Evolutionary conservation across 2,888 invertebrate species (phyloP).

Genomic region (Dolichopus griseipennis): DNA sequence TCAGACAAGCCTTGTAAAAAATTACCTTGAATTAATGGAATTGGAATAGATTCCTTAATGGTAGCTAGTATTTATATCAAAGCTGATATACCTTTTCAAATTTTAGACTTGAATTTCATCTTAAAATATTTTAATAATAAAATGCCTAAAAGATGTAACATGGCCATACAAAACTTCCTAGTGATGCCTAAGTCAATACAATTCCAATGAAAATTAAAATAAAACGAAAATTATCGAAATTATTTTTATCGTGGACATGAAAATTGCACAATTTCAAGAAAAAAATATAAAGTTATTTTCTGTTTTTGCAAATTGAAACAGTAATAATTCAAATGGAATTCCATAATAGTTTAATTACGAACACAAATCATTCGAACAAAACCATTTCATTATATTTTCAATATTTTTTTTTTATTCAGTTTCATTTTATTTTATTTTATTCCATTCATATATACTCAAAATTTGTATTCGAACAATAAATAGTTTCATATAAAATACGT

Average conservation of each 20-base stretch:
- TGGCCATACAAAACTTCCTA: too few species aligned
- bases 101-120: too few species aligned
- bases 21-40: too few species aligned
- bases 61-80: too few species aligned
- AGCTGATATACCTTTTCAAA: too few species aligned
- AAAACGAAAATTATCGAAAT: background rate
- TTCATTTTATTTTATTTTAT: background rate
- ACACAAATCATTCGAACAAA: slow-evolving; percentile 10
- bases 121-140: too few species aligned
- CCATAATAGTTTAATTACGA: slow-evolving; percentile 8
- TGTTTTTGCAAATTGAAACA: background rate
- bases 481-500: background rate
- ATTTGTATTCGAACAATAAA: too few species aligned
- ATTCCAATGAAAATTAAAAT: too few species aligned
- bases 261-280: background rate
- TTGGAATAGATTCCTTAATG: too few species aligned
- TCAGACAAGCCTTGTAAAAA: too few species aligned
- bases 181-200: too few species aligned
- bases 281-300: background rate
- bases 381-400: background rate
- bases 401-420: background rate
- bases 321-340: slow-evolving; percentile 8
- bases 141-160: too few species aligned
- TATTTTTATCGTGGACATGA: background rate
- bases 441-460: background rate